These are phyloP conservation scores for Aelia acuminata DNA, from an alignment of 2,888 invertebrate species.

Conservation along the genomic window DNA sequence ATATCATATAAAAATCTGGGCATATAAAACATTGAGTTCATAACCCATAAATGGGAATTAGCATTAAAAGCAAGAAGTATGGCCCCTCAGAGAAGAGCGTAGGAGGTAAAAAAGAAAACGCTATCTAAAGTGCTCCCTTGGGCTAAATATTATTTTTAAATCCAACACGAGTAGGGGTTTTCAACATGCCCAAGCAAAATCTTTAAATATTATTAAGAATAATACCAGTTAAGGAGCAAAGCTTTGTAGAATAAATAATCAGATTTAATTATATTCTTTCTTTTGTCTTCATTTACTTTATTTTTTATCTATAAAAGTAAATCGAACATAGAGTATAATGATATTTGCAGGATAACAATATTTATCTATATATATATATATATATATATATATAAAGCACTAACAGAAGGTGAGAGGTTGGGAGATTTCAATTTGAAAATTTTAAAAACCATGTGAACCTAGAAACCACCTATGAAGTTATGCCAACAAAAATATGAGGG, in stretches of 20 bases:
- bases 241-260: background rate
- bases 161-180: background rate
- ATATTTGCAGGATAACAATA: too few relatives aligned
- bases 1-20: background rate
- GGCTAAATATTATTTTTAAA: slow-evolving; percentile 28
- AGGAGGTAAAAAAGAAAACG: background rate
- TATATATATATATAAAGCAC: too few relatives aligned
- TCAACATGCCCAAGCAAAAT: background rate
- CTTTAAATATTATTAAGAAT: background rate
- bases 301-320: too few relatives aligned
- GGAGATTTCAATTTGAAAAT: too few relatives aligned
- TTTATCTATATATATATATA: too few relatives aligned
- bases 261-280: background rate
- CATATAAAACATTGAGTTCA: background rate
- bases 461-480: too few relatives aligned
- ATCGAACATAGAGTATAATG: too few relatives aligned
- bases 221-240: background rate
- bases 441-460: too few relatives aligned
- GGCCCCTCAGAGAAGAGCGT: background rate
- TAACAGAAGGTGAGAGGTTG: too few relatives aligned
- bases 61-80: background rate
- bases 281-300: too few relatives aligned
- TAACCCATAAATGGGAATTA: background rate
- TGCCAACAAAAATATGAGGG: too few relatives aligned
- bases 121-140: background rate